Evolutionary conservation across 2,888 invertebrate genomes (phyloP), one percentile per base, ranked within the genome.

Genomic region (Limnephilus lunatus): DNA sequence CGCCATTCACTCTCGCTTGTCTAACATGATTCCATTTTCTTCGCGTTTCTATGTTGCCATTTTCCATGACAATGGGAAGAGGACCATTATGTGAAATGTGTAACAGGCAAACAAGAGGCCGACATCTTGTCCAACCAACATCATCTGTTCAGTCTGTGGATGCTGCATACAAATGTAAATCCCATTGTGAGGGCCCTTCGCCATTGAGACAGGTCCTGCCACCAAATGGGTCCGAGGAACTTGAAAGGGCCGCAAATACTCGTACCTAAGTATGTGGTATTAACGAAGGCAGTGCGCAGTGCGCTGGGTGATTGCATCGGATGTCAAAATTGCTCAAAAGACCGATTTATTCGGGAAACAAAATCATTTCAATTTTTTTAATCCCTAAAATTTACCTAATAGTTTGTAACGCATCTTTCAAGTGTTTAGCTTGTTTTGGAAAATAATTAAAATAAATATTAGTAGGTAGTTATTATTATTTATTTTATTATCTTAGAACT

Each of bases 81-180:
- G 31, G 88, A 31, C 88, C 80, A 80, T 88, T 88, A 80, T 88
- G 80, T 35, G 68, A 80, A 25, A 88, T 88, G 88, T 88, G 88
- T 88, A 88, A 80, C 88, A 88, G 88, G 19, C 88, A 80, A 88
- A 88, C 88, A 68, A 88, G 88, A 80, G 32, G 88, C 88, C 88
- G 88, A 88, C 88, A 88, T 88, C 88, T 68, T 88, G 88, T 88
- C 88, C 88, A 31, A 80, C 85, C 85, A 25, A 35, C 85, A 48
- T 87, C 87, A 53, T 87, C 87, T 87, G 53, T 68, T 68, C n/a
- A 11, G 35, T 80, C n/a, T 68, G 39, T 32, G 80, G 88, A 80
- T 35, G 80, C 88, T 53, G 88, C 88, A 68, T 88, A 88, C 88
- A 68, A 88, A 88, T 88, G 88, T 88, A 80, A 88, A 88, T 88